These are phyloP conservation scores for Columba janthina DNA, from an alignment of 2,113 vertebrate genomes.

Conservation along the genomic window DNA sequence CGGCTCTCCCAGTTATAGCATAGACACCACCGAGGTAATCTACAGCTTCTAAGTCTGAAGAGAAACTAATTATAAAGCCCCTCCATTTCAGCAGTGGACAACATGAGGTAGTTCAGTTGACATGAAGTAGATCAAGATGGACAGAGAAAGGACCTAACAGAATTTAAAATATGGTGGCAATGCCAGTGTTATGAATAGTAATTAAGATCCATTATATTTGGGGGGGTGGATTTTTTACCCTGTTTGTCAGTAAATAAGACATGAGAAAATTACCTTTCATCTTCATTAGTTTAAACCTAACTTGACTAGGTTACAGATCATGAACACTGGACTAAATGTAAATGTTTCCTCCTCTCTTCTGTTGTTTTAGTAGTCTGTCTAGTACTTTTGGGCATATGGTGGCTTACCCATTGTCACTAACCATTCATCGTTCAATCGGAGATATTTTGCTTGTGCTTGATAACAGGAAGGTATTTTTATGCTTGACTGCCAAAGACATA, in stretches of 20 bases:
- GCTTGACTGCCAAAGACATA: background rate
- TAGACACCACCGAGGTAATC: background rate
- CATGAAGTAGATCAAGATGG: background rate
- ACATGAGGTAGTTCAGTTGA: background rate
- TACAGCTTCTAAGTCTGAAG: background rate
- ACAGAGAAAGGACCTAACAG: background rate
- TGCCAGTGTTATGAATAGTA: background rate
- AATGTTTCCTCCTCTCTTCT: background rate
- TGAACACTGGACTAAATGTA: background rate
- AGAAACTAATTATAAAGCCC: background rate
- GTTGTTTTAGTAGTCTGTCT: background rate
- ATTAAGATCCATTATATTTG: background rate
- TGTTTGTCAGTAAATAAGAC: background rate
- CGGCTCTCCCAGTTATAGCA: background rate
- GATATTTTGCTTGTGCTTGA: background rate
- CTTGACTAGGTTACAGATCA: background rate
- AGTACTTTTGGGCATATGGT: background rate
- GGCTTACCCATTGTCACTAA: background rate
- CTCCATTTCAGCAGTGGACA: background rate
- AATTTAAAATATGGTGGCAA: background rate
- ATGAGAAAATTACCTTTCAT: background rate
- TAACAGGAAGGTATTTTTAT: background rate
- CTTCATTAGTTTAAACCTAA: background rate
- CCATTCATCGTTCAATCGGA: background rate
- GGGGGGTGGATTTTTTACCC: background rate